These are phyloP conservation scores for Phataginus tetradactyla DNA, from an alignment of 2,797 vertebrate species.

Conservation along the genomic window DNA sequence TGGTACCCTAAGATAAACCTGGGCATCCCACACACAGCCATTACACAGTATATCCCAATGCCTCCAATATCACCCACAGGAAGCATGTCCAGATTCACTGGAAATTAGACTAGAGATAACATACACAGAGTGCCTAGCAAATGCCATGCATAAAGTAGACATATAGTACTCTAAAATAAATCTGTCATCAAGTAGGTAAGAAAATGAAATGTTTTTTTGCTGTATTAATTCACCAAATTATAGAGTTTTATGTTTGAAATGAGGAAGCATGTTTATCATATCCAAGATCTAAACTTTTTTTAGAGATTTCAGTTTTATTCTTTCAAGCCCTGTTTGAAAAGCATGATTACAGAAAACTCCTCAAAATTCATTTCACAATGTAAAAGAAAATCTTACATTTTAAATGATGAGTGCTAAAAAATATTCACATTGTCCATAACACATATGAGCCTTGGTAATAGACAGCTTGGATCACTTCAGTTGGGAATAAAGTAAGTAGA, in stretches of 20 bases:
- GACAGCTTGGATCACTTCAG: not conserved
- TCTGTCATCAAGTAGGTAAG: not conserved
- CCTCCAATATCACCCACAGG: not conserved
- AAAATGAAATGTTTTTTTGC: not conserved
- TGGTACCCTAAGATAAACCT: not conserved
- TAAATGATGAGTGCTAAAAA: not conserved
- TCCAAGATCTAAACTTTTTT: not conserved
- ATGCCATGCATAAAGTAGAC: not conserved
- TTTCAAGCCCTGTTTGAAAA: not conserved
- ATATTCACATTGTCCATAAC: not conserved
- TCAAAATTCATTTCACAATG: constrained; percentile 14
- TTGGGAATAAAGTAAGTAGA: not conserved
- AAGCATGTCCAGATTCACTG: not conserved
- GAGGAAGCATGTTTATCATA: not conserved
- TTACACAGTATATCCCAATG: not conserved
- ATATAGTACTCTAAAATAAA: not conserved
- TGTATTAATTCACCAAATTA: not conserved
- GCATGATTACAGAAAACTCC: not conserved
- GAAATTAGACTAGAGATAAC: not conserved
- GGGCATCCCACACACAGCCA: not conserved
- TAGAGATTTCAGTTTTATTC: not conserved
- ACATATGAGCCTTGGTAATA: not conserved
- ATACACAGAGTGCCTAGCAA: not conserved
- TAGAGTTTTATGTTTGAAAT: not conserved
- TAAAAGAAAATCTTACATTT: not conserved